Base-by-base conservation (phyloP, 2,113 vertebrate species). In the Perognathus longimembris region DNA sequence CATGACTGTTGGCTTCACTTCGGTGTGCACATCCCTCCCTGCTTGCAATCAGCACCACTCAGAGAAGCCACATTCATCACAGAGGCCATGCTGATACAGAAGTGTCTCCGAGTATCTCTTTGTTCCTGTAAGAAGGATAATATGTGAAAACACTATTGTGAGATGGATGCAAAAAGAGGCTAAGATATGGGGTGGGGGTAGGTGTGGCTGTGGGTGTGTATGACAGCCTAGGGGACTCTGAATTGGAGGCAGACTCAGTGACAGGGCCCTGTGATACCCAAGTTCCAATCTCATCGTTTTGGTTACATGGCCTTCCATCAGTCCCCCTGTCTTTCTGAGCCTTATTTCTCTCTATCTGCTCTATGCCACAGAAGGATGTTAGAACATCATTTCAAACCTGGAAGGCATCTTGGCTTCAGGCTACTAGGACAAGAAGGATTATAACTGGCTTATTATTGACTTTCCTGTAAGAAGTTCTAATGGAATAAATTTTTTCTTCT, bases 401-500 rank as follows among this genome's bases (percentile, higher is more conserved):
- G 40, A 94, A 38, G 54, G 2, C 64, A 85, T 81, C 26, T 61
- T 90, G 36, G 30, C 42, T 86, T 10, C 75, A 66, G 30, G 3
- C 11, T 78, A 50, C 59, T 42, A 57, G 7, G 20, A 71, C 32
- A 88, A 88, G 38, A 92, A 88, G 77, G 59, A 71, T 50, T 66
- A 57, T 87, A 85, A 88, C 36, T 88, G 71, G 28, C 42, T 63
- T 81, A 10, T 98, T 98, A 98, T 97, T 95, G 97, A 97, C 97
- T 97, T 93, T 97, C 97, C 96, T 97, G 97, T 96, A 97, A 97
- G 96, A 97, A 97, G 95, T 97, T 97, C 77, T 85, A 94, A 91
- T 93, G 93, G 95, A 97, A 97, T 98, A 97, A 97, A 98, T 98
- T 97, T 97, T 97, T 96, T 96, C 97, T 97, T 97, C 96, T 94